A percentile compares a stretch with the other conserved stretches of the same genome.
Evolutionary conservation across 2,888 invertebrate species (phyloP).

Genomic region (Parelbella ahira): DNA sequence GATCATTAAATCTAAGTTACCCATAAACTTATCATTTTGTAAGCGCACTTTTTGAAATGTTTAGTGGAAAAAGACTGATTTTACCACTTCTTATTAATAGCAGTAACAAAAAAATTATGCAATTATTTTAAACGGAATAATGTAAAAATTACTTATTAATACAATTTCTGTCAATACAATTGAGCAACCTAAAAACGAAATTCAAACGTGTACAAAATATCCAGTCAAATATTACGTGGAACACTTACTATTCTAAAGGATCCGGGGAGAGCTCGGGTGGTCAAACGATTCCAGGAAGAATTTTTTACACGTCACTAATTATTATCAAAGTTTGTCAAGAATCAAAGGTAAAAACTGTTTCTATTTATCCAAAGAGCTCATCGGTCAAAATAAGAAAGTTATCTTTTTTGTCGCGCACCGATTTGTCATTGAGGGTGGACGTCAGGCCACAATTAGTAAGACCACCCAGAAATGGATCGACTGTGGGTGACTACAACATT

Average conservation of each 20-base stretch:
- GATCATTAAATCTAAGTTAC: no score
- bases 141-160: no score
- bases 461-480: slow-evolving; percentile 47
- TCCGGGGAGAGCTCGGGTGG: slow-evolving; percentile 4
- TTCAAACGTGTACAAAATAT: not conserved
- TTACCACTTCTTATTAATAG: no score
- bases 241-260: not conserved
- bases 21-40: no score
- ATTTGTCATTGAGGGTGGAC: slow-evolving; percentile 50
- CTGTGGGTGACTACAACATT: slow-evolving; percentile 37
- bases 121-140: no score
- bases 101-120: no score
- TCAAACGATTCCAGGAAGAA: slow-evolving; percentile 11
- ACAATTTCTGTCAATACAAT: no score
- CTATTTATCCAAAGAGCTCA: slow-evolving; percentile 21
- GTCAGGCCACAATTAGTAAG: slow-evolving; percentile 51
- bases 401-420: slow-evolving; percentile 29
- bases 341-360: slow-evolving; percentile 23
- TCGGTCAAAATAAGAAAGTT: slow-evolving; percentile 23
- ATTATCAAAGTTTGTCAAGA: slow-evolving; percentile 23
- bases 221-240: not conserved
- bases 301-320: slow-evolving; percentile 20
- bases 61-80: no score
- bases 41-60: no score
- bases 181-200: no score